These are phyloP conservation scores for Andinoacara biseriatus DNA, from an alignment of 2,113 vertebrate species.

Conservation along the genomic window DNA sequence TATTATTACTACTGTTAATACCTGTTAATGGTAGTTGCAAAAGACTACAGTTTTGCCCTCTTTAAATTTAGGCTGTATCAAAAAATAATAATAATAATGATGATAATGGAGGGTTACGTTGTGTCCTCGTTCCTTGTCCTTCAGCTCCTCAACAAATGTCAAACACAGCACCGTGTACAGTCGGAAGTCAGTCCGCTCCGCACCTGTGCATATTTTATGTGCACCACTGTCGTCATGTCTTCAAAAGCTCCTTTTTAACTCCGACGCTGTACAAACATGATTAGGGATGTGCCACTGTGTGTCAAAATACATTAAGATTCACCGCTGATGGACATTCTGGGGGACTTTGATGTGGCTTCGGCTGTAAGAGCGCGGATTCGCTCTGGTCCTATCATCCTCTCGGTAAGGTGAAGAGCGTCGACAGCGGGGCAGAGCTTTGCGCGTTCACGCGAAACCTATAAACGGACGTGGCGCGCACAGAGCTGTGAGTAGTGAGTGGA, in stretches of 20 bases:
- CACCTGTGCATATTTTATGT: constrained; percentile 24
- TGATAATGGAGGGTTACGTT: not conserved
- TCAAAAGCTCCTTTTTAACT: not conserved
- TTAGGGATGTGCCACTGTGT: constrained; percentile 7
- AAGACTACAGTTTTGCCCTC: no score
- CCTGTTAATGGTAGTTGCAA: no score
- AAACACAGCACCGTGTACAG: not conserved
- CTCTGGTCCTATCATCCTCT: constrained; percentile 37
- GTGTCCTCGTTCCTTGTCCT: not conserved
- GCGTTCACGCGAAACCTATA: constrained; percentile 73
- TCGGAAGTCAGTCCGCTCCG: not conserved
- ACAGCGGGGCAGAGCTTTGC: constrained; percentile 42
- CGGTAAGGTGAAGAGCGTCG: constrained; percentile 14
- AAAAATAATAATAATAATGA: no score
- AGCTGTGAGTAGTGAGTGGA: constrained; percentile 35
- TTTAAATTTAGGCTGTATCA: no score
- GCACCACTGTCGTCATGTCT: not conserved
- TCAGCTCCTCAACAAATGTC: not conserved
- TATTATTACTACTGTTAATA: no score
- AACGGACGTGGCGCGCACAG: constrained; percentile 66
- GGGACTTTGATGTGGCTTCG: constrained; percentile 42
- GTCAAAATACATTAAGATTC: constrained; percentile 26
- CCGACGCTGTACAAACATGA: constrained; percentile 8
- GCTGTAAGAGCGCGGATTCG: constrained; percentile 8
- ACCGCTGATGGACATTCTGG: constrained; percentile 11